Percentiles rank a stretch among this genome's conserved stretches.
These are phyloP conservation scores for Pristiophorus japonicus DNA, from an alignment of 2,113 vertebrate genomes.

Conservation along the genomic window DNA sequence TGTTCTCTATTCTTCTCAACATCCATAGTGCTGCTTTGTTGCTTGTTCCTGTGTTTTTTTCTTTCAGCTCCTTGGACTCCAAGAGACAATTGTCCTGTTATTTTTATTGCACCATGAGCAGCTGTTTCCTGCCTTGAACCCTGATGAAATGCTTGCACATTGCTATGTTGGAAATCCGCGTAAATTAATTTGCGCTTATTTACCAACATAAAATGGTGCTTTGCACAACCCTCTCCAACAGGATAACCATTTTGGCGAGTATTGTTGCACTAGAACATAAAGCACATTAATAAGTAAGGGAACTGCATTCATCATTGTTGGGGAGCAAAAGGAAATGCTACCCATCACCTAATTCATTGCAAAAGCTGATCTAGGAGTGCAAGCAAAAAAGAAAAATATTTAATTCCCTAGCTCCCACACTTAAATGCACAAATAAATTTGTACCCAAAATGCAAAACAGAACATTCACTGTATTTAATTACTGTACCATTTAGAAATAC, in stretches of 20 bases:
- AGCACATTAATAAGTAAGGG: background rate
- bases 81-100: background rate
- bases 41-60: background rate
- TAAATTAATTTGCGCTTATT: background rate
- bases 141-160: background rate
- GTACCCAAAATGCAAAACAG: background rate
- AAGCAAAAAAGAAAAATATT: background rate
- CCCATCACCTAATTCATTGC: background rate
- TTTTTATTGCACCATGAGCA: background rate
- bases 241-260: background rate
- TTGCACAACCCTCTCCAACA: background rate
- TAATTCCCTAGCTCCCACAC: background rate
- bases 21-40: background rate
- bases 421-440: background rate
- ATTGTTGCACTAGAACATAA: background rate
- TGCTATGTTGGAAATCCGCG: background rate
- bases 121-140: background rate
- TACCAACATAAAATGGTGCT: background rate
- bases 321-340: background rate
- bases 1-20: background rate
- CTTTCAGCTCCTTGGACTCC: background rate
- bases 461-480: background rate
- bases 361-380: background rate
- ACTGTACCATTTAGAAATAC: background rate
- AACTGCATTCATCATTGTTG: background rate